Percentiles rank a stretch among this genome's conserved stretches.
phyloP scores from a whole-genome alignment of 2,888 invertebrate genomes.

The Spilarctia lutea region DNA sequence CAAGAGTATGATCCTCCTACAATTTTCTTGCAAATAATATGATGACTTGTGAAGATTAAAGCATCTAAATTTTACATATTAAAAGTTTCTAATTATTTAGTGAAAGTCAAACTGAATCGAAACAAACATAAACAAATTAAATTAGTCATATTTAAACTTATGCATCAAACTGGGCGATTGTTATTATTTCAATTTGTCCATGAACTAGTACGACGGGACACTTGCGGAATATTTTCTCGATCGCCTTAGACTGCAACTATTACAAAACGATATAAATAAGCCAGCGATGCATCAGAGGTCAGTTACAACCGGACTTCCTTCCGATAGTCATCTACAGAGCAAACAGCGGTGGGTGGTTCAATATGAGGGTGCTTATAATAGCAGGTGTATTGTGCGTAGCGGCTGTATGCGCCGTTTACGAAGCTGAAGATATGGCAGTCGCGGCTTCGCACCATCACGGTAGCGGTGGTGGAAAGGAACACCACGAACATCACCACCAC shows the following conservation, averaged over 20 bases:
- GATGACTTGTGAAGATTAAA: not conserved
- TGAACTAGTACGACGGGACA: constrained; percentile 74
- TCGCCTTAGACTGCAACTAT: constrained; percentile 62
- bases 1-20: not conserved
- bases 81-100: no score
- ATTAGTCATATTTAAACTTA: constrained; percentile 1
- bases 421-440: constrained; percentile 74
- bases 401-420: constrained; percentile 69
- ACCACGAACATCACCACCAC: constrained; percentile 89
- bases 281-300: constrained; percentile 56
- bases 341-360: constrained; percentile 28
- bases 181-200: constrained; percentile 65
- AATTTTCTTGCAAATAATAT: not conserved
- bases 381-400: constrained; percentile 73
- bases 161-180: constrained; percentile 37
- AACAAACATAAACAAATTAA: not conserved
- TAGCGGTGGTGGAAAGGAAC: constrained; percentile 87
- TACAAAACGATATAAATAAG: constrained; percentile 79
- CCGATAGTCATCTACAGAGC: constrained; percentile 42
- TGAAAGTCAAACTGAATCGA: not conserved
- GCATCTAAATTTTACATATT: not conserved
- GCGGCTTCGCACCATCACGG: constrained; percentile 85
- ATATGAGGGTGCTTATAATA: constrained; percentile 72
- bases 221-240: constrained; percentile 84
- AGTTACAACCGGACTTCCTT: constrained; percentile 56